Conservation (phyloP, 1,140 invertebrate species). For the Drosophila tristis region DNA sequence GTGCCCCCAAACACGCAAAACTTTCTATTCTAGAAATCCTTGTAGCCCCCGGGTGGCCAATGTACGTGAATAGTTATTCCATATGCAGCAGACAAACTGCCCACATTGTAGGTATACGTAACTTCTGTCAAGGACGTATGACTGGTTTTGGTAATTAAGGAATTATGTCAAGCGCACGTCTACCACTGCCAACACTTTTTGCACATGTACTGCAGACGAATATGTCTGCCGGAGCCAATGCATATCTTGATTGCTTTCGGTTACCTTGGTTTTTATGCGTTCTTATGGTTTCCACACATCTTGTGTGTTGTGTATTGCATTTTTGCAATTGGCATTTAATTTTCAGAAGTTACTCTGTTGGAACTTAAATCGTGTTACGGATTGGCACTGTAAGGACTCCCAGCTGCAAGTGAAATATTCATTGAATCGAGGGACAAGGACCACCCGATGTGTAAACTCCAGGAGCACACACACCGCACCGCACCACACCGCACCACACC, state of each 20-base stretch:
- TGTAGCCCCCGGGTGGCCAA: neutral
- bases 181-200: constrained; percentile 4
- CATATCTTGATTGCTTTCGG: constrained; percentile 54
- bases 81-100: constrained; percentile 24
- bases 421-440: constrained; percentile 10
- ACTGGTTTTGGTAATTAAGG: constrained; percentile 79
- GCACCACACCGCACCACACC: neutral
- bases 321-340: constrained; percentile 70
- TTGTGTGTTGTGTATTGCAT: constrained; percentile 49
- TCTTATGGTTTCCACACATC: neutral
- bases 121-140: constrained; percentile 61
- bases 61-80: neutral
- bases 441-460: constrained; percentile 23
- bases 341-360: constrained; percentile 56
- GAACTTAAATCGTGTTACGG: constrained; percentile 36
- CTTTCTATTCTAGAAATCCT: neutral
- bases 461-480: constrained; percentile 1
- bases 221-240: constrained; percentile 6
- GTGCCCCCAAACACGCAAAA: too few relatives aligned
- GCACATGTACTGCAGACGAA: neutral
- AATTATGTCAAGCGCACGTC: constrained; percentile 78
- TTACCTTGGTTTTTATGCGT: constrained; percentile 47
- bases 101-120: constrained; percentile 43
- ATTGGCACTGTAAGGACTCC: constrained; percentile 10
- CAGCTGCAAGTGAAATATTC: constrained; percentile 9